Percentiles rank a stretch among this genome's conserved stretches.
Conservation (phyloP, 2,888 invertebrate species). For the Volucella bombylans region DNA sequence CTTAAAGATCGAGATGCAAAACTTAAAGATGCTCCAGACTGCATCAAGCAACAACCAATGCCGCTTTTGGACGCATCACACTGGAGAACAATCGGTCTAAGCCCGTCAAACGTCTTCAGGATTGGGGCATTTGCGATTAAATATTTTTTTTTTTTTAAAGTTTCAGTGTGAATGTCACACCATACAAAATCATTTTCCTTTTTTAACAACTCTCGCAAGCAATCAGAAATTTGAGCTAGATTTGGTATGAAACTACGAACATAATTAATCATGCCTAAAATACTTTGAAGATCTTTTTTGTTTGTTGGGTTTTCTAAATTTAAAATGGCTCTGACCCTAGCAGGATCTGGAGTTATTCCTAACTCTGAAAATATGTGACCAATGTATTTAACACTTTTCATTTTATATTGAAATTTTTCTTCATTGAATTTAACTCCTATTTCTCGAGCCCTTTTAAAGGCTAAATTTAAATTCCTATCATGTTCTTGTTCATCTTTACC, state of each 20-base stretch:
- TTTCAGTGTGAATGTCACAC: constrained; percentile 36
- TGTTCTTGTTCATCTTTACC: constrained; percentile 64
- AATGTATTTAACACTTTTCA: no score
- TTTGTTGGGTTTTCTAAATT: not conserved
- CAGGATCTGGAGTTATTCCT: no score
- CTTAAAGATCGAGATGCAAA: constrained; percentile 62
- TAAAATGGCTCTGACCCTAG: no score
- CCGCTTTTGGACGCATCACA: constrained; percentile 69
- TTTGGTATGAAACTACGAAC: constrained; percentile 50
- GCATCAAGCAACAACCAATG: constrained; percentile 63
- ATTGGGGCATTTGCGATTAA: constrained; percentile 34
- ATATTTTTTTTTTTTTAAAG: constrained; percentile 46
- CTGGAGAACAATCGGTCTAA: constrained; percentile 55
- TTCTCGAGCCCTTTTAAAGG: no score
- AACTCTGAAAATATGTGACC: no score
- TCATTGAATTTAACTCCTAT: no score
- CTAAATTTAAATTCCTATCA: constrained; percentile 74
- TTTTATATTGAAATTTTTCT: no score
- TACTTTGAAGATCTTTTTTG: constrained; percentile 51
- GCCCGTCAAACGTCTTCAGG: constrained; percentile 54
- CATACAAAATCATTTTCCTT: constrained; percentile 49
- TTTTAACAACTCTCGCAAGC: constrained; percentile 59
- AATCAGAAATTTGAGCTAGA: constrained; percentile 2
- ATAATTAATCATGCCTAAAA: constrained; percentile 69
- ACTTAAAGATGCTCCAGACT: constrained; percentile 60